phyloP scores from a whole-genome alignment of 2,888 invertebrate genomes.

The Thecophora atra region DNA sequence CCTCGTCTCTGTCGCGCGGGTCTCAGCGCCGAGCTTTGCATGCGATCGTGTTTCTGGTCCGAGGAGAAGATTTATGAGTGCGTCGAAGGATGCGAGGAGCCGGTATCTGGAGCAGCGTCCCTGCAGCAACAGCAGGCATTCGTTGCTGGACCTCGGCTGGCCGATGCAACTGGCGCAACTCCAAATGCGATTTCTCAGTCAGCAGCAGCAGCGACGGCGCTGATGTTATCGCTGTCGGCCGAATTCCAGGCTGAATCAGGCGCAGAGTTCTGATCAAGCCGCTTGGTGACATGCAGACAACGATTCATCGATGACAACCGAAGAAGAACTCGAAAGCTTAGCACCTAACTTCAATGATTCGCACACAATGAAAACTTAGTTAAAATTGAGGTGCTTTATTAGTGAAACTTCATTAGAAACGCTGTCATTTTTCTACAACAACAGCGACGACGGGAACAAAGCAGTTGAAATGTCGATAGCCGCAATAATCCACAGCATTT shows the following conservation, averaged over 20 bases:
- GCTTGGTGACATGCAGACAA: constrained; percentile 43
- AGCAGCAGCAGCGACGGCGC: constrained; percentile 9
- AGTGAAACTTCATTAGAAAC: no score
- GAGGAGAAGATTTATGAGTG: constrained; percentile 33
- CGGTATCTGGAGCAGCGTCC: constrained; percentile 43
- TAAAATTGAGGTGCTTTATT: no score
- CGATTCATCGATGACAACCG: constrained; percentile 28
- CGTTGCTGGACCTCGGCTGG: constrained; percentile 19
- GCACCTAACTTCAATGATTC: no score
- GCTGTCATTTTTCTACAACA: background rate
- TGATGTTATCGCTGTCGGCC: constrained; percentile 1
- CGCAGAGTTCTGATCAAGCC: constrained; percentile 44
- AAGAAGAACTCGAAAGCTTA: no score
- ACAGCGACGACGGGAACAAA: background rate
- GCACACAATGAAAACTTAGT: no score
- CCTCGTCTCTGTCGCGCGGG: constrained; percentile 18
- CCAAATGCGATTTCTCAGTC: constrained; percentile 53
- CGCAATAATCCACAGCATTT: constrained; percentile 18
- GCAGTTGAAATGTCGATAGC: background rate
- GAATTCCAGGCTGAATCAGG: background rate
- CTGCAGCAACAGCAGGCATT: background rate
- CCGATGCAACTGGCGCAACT: constrained; percentile 45
- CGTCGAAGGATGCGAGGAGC: constrained; percentile 15
- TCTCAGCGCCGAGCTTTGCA: constrained; percentile 6
- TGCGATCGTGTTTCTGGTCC: constrained; percentile 19